Conservation (phyloP, 2,797 vertebrate species). For the Oryzias dopingdopingensis region DNA sequence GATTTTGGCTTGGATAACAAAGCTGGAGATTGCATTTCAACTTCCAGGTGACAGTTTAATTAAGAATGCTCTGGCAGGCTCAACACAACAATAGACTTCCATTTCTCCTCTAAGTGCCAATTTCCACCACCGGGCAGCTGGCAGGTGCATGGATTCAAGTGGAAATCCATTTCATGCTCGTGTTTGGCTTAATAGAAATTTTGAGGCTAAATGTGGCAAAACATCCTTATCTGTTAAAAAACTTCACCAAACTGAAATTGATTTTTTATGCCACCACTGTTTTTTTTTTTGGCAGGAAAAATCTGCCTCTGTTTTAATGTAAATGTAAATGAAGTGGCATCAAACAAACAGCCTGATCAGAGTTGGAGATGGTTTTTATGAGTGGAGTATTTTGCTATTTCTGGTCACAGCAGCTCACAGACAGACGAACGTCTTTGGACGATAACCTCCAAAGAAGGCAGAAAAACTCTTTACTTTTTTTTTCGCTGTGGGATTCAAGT, state of each 20-base stretch:
- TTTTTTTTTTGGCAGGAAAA: constrained; percentile 31
- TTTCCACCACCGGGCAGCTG: constrained; percentile 74
- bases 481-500: constrained; percentile 17
- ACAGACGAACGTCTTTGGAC: constrained; percentile 21
- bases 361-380: constrained; percentile 17
- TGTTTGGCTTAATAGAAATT: constrained; percentile 79
- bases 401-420: constrained; percentile 12
- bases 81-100: constrained; percentile 80
- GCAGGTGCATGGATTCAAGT: constrained; percentile 78
- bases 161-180: constrained; percentile 79
- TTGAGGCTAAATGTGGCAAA: constrained; percentile 64
- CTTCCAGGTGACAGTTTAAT: constrained; percentile 84
- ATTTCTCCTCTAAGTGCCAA: constrained; percentile 80
- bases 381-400: constrained; percentile 22
- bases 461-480: constrained; percentile 25
- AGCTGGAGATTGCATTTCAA: constrained; percentile 79
- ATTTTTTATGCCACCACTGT: constrained; percentile 55
- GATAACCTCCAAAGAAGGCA: constrained; percentile 20
- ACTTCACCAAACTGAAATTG: constrained; percentile 56
- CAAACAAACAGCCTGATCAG: constrained; percentile 17
- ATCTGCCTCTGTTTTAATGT: constrained; percentile 20
- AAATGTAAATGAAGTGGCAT: constrained; percentile 34
- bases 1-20: constrained; percentile 78
- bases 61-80: constrained; percentile 77
- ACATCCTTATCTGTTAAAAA: constrained; percentile 58